Percentiles rank a stretch among this genome's conserved stretches.
Conservation (phyloP, 2,888 invertebrate genomes). For the Idaea biselata region DNA sequence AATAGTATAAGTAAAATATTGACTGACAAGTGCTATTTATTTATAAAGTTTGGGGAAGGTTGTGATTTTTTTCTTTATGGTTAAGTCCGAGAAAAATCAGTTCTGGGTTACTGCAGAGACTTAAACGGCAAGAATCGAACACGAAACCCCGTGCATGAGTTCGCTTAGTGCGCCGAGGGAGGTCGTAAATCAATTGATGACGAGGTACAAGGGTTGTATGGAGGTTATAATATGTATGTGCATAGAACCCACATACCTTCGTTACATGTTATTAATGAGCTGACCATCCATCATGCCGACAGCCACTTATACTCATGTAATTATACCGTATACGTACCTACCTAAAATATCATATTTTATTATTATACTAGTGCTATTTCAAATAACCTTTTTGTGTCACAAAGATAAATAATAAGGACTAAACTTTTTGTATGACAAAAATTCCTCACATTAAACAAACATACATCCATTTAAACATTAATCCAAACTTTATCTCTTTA, state of each 20-base stretch:
- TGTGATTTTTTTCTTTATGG: too few relatives aligned
- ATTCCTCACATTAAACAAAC: neutral
- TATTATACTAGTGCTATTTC: neutral
- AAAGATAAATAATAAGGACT: too few relatives aligned
- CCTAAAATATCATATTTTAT: neutral
- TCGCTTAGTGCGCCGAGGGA: neutral
- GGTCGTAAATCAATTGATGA: neutral
- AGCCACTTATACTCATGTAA: neutral
- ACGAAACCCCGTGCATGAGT: neutral
- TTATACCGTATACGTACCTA: neutral
- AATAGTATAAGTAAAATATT: too few relatives aligned
- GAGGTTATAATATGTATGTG: neutral
- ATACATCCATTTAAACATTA: too few relatives aligned
- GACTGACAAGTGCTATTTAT: too few relatives aligned
- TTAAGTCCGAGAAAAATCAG: too few relatives aligned
- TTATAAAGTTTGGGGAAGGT: too few relatives aligned
- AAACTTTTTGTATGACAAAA: too few relatives aligned
- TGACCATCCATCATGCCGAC: constrained; percentile 1
- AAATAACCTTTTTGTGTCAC: too few relatives aligned
- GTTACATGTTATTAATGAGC: neutral
- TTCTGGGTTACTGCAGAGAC: neutral
- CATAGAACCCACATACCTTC: neutral
- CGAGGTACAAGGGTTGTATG: neutral
- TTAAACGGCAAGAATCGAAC: neutral
- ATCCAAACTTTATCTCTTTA: too few relatives aligned